Conservation (phyloP, 2,888 invertebrate genomes). For the Tenthredo mesomela region DNA sequence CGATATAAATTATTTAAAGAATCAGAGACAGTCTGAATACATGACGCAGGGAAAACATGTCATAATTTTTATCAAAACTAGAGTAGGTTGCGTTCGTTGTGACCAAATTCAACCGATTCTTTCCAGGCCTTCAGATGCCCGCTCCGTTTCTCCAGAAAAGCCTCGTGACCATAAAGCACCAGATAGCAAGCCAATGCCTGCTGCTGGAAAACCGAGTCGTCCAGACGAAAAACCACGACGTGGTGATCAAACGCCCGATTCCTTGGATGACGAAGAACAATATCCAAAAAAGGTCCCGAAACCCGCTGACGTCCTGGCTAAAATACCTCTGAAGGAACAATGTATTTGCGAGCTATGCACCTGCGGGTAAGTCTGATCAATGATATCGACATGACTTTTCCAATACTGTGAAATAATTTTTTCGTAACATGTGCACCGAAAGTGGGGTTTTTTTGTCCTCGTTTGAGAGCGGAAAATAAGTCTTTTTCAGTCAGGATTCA, state of each 20-base stretch:
- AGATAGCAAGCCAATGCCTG: constrained; percentile 61
- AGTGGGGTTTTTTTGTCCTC: too few relatives aligned
- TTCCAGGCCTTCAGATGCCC: constrained; percentile 59
- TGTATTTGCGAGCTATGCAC: constrained; percentile 95
- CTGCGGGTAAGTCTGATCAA: constrained; percentile 87
- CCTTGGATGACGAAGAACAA: constrained; percentile 63
- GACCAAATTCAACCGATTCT: not conserved
- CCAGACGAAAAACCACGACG: constrained; percentile 62
- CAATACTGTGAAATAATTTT: too few relatives aligned
- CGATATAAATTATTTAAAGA: not conserved
- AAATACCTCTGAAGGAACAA: constrained; percentile 84
- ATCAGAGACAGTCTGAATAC: not conserved
- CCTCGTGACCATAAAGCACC: constrained; percentile 64
- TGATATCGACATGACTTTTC: not conserved
- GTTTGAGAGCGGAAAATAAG: too few relatives aligned
- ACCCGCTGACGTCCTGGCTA: constrained; percentile 74
- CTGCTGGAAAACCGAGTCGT: constrained; percentile 67
- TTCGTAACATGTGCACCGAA: too few relatives aligned
- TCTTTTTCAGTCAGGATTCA: too few relatives aligned
- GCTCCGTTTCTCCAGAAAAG: constrained; percentile 66
- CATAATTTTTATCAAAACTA: not conserved
- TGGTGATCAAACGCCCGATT: constrained; percentile 71
- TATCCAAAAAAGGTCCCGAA: constrained; percentile 73
- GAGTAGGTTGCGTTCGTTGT: constrained; percentile 8
- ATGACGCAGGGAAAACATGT: not conserved